These are phyloP conservation scores for Harpagoxenus sublaevis DNA, from an alignment of 2,888 invertebrate genomes.

Conservation along the genomic window DNA sequence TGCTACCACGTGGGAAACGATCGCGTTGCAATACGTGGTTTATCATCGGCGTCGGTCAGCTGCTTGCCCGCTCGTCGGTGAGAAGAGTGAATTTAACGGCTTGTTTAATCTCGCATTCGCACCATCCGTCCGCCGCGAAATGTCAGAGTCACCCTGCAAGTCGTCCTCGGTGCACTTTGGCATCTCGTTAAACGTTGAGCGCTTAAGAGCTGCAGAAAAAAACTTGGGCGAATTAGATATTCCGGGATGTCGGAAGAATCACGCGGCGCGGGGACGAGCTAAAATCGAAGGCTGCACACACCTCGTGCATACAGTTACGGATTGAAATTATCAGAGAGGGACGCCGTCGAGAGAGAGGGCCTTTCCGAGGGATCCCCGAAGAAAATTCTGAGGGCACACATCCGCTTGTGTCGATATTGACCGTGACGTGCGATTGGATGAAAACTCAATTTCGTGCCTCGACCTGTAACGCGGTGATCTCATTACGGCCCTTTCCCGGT, in stretches of 20 bases:
- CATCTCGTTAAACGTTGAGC: neutral
- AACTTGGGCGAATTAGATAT: neutral
- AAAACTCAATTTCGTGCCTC: constrained; percentile 64
- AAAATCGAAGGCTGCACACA: neutral
- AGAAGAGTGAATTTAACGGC: constrained; percentile 54
- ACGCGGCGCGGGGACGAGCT: neutral
- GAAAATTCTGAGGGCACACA: constrained; percentile 20
- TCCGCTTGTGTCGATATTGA: constrained; percentile 1
- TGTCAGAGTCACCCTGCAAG: neutral
- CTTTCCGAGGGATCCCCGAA: neutral
- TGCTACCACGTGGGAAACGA: constrained; percentile 35
- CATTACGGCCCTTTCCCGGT: constrained; percentile 51
- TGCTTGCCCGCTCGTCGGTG: constrained; percentile 6
- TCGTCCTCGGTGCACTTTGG: neutral
- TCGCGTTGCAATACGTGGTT: constrained; percentile 30
- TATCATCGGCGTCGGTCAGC: constrained; percentile 21
- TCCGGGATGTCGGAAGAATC: neutral
- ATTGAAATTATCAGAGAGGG: constrained; percentile 26
- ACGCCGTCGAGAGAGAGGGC: neutral
- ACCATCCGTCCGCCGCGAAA: neutral
- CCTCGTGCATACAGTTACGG: neutral
- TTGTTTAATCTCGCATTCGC: constrained; percentile 28
- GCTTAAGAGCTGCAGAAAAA: neutral
- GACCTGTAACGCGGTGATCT: constrained; percentile 59
- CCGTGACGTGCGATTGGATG: constrained; percentile 61